Percentiles rank a stretch among this genome's conserved stretches.
Conservation (phyloP, 2,113 vertebrate species). For the Picathartes gymnocephalus region DNA sequence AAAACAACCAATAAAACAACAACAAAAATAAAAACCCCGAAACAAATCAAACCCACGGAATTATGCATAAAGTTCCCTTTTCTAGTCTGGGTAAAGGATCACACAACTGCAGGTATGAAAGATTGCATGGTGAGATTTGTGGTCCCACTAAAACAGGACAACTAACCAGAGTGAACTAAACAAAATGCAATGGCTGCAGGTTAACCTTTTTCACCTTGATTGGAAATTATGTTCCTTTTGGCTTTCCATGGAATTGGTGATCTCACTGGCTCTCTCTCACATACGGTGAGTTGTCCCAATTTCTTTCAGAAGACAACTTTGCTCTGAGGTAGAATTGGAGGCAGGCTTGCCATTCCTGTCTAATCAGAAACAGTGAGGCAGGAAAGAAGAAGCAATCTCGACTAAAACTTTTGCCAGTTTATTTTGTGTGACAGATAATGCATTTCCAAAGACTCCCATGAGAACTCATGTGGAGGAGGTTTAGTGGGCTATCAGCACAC, state of each 20-base stretch:
- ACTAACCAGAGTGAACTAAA: neutral
- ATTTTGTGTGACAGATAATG: slow-evolving; percentile 12
- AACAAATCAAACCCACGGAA: neutral
- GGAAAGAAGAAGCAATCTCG: neutral
- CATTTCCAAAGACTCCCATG: neutral
- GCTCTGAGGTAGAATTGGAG: neutral
- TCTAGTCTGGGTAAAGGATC: neutral
- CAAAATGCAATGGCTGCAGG: neutral
- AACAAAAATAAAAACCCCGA: too few relatives aligned
- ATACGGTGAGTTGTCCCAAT: neutral
- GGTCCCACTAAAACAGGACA: neutral
- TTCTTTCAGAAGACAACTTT: neutral
- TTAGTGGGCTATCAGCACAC: neutral
- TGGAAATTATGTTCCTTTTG: neutral
- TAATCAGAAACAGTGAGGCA: neutral
- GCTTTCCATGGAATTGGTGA: neutral
- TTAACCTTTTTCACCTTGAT: neutral
- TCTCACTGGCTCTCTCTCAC: neutral
- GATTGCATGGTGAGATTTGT: neutral
- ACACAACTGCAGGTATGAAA: neutral
- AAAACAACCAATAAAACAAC: neutral
- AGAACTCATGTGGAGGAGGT: neutral
- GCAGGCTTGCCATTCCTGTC: neutral
- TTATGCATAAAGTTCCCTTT: neutral
- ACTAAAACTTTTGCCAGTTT: slow-evolving; percentile 9